Evolutionary conservation across 2,113 vertebrate species (phyloP).

Genomic region (Cyprinus carpio): DNA sequence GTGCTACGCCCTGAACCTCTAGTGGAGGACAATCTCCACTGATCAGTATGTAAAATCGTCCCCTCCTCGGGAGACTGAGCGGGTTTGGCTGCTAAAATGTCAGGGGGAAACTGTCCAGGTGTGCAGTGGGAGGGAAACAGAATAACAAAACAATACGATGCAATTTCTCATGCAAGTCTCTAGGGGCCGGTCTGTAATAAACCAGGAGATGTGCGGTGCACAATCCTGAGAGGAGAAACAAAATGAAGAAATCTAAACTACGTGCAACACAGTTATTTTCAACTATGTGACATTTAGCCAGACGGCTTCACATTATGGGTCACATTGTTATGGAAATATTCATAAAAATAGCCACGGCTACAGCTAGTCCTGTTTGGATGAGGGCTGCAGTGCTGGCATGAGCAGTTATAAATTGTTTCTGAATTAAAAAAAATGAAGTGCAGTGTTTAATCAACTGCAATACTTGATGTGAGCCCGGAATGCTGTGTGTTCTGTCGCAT

Average conservation of each 20-base stretch:
- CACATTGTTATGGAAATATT: slow-evolving; percentile 6
- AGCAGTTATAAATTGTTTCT: neutral
- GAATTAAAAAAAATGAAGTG: neutral
- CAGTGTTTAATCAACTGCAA: neutral
- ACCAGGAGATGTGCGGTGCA: neutral
- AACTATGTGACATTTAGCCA: neutral
- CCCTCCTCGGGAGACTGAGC: neutral
- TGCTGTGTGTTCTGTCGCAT: neutral
- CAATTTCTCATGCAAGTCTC: neutral
- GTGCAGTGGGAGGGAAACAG: neutral
- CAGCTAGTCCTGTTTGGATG: neutral
- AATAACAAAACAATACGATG: neutral
- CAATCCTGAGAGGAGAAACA: neutral
- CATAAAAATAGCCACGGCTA: neutral
- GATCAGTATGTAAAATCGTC: slow-evolving; percentile 69
- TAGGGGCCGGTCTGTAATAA: neutral
- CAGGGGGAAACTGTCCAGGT: slow-evolving; percentile 29
- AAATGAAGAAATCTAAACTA: neutral
- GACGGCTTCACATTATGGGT: neutral
- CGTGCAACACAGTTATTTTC: neutral
- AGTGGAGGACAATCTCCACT: slow-evolving; percentile 65
- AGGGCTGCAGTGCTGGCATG: neutral
- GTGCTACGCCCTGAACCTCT: slow-evolving; percentile 63
- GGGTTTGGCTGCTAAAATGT: slow-evolving; percentile 41
- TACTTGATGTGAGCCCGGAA: neutral